Base-by-base conservation (phyloP, 23 tunicate species). In the Diplosoma virens region DNA sequence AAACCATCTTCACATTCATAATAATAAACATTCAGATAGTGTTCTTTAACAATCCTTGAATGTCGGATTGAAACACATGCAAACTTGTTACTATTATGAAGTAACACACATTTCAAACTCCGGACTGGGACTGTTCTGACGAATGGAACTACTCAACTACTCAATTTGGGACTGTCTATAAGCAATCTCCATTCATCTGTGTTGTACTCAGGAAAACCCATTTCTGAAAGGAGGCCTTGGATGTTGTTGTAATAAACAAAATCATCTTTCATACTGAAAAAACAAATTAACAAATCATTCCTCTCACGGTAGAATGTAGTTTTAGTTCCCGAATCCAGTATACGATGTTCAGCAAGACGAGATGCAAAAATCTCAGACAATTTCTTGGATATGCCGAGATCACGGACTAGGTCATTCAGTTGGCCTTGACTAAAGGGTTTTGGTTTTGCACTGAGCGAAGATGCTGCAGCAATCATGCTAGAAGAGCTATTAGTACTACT, bases 371-470 rank as follows among this genome's bases (percentile, higher is more conserved):
- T n/a, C 29, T 68, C 75, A 35, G 75, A 35, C 53, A 53, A 37
- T 35, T 68, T 27, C 29, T 68, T 68, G 54, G 75, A 68, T 33
- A 68, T 6, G 29, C 53, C 53, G 7, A 68, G 54, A 68, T 26
- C 75, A 68, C 53, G 3, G 16, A 33, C 21, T 68, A 68, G 75
- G 75, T 68, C 75, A 41, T 68, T 68, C 28, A 68, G 75, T 37
- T 33, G 55, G 54, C 54, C 75, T 33, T 68, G 75, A 34, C 28
- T 68, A 68, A 68, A 68, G 29, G 75, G 53, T 34, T 16, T 68
- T n/a, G 75, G 75, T 33, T 68, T 64, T 5, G 16, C 20, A 9
- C 5, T 30, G 16, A 68, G 54, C 26, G 53, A 68, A 20, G 30
- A 37, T 64, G 33, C 11, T 37, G 52, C 54, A 23, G 54, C 75